Evolutionary conservation across 1,140 invertebrate species (phyloP), one percentile per base, ranked within the genome.

Genomic region (Drosophila rhopaloa): DNA sequence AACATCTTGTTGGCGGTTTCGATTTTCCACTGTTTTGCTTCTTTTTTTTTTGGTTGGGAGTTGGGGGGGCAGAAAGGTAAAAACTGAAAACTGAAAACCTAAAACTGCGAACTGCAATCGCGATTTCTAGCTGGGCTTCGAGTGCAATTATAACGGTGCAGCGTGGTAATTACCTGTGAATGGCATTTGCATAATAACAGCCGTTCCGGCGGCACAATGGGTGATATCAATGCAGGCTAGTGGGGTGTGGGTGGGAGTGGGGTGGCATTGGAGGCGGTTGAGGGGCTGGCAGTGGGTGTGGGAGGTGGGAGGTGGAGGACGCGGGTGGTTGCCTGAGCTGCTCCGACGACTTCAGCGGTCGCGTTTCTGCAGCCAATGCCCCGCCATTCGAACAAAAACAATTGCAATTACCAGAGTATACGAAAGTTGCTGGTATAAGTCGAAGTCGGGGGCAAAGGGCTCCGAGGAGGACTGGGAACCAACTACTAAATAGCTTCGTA

Each of bases 131-230:
- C 74, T 82, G 80, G 88, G 88, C 88, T 88, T 89, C 73, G 83
- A 90, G 79, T 71, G 90, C 90, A 91, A 91, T 91, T 91, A 91
- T 91, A 91, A 91, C 90, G 90, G 90, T 70, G 83, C 90, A 79
- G 83, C 82, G 85, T 82, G 80, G 90, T 86, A 91, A 91, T 91
- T 91, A 86, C 79, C 84, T 88, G 84, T 89, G 84, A 88, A 88
- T 89, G 84, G 62, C 83, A 91, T 91, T 91, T 91, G 90, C 90
- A 88, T 88, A 88, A 88, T 88, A 88, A 82, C 73, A 76, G 60
- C 66, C 62, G 41, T 37, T 35, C 68, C 58, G 57, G 19, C 79
- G 59, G 16, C 44, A 84, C 73, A 76, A 76, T 76, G 73, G 66
- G 67, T 14, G 51, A 71, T 71, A 71, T 71, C 66, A 71, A 71